Evolutionary conservation across 2,113 vertebrate species (phyloP), one percentile per base, ranked within the genome.

Genomic region (Rhabdornis inornatus): DNA sequence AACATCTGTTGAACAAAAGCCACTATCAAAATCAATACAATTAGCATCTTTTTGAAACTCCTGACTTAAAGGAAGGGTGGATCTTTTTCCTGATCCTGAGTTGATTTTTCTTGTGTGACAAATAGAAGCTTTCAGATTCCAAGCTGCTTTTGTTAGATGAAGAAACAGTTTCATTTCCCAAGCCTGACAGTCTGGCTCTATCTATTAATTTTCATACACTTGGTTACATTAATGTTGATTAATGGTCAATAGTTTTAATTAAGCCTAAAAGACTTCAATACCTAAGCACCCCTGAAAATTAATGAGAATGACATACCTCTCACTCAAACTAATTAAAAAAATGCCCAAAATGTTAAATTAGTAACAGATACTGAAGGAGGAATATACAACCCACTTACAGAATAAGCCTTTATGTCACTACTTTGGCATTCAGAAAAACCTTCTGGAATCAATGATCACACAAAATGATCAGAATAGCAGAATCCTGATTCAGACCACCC

Each of bases 1-100:
- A 91, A 92, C 84, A 95, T 96, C 92, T 93, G 90, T 71, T 86
- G 47, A 94, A 94, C 87, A 94, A 90, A 94, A 88, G 0, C 18
- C 76, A 76, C 66, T 85, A 91, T 87, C 78, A 79, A 91, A 95
- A 95, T 95, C 84, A 80, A 91, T 85, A 85, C 11, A 65, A 95
- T 92, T 95, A 90, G 59, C 84, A 92, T 80, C 5, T 83, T 94
- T 93, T 82, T 80, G 33, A 92, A 97, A 94, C 39, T 50, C 70
- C 31, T 0, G 0, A 22, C 13, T 70, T 66, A 80, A 91, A 90
- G 59, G 59, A 91, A 90, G 87, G 70, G 75, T 76, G 63, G 63
- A 74, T 72, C 84, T 85, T 88, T 82, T 91, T 80, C 79, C 75
- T 74, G 47, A 86, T 72, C 27, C 42, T 39, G 19, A 90, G 37